phyloP scores from a whole-genome alignment of 2,797 vertebrate genomes.

The Fratercula arctica region DNA sequence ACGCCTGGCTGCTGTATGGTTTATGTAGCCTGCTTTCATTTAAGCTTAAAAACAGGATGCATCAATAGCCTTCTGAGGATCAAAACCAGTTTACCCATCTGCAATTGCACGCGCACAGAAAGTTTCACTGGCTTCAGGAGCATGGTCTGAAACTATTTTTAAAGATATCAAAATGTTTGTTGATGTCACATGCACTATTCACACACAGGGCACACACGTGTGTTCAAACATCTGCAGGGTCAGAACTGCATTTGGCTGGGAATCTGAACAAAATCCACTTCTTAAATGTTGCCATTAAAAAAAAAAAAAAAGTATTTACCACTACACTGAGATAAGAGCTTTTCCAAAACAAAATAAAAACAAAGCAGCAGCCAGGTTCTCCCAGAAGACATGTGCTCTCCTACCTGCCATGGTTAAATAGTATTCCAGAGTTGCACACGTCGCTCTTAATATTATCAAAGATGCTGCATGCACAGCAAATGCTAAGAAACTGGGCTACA shows the following conservation, averaged over 20 bases:
- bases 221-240: neutral
- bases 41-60: neutral
- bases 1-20: neutral
- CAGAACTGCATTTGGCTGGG: neutral
- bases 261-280: neutral
- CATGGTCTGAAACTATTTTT: neutral
- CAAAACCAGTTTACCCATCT: neutral
- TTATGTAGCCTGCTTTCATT: neutral
- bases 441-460: neutral
- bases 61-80: neutral
- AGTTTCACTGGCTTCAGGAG: neutral
- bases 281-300: neutral
- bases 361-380: neutral
- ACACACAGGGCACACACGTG: neutral
- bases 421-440: neutral
- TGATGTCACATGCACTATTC: neutral
- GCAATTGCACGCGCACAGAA: neutral
- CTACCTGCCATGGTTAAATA: neutral
- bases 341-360: neutral
- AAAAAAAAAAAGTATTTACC: neutral
- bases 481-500: neutral
- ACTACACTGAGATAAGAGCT: neutral
- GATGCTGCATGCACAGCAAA: neutral
- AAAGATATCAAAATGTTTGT: neutral
- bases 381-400: neutral